Base-by-base conservation (phyloP, 92 coral and sea anemone species). In the Porites divaricata region DNA sequence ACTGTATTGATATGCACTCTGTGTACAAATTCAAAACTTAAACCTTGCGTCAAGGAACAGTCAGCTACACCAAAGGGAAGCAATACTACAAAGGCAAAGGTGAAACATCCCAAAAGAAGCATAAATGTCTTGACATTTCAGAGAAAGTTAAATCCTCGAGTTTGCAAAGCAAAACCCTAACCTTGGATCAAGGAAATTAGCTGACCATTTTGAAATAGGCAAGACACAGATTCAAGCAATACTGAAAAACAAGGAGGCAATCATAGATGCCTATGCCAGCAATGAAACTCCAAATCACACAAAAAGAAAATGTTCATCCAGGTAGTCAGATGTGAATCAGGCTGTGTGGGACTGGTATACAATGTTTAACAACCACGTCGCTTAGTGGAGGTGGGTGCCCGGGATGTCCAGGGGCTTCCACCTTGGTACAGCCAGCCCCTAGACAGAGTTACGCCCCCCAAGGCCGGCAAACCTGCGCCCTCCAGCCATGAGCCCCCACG, bases 301-400 rank as follows among this genome's bases (percentile, higher is more conserved):
- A 63, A 86, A 86, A 75, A 69, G 59, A 77, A 70, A 58, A 26
- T 65, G 85, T 56, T 28, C 65, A 64, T 63, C 85, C 48, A 86
- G 71, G 72, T 78, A 70, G 1, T 78, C 80, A 35, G 86, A 81
- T 14, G 82, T 87, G 81, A 87, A 87, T 75, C 59, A 75, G 63
- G 87, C 71, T 67, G 19, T 67, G 20, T 75, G 91, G 87, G 63
- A 81, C 68, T 87, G 91, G 87, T 87, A 87, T 66, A 65, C 70
- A 15, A 56, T 64, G 90, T 87, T n/a, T n/a, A n/a, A n/a, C n/a
- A n/a, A n/a, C n/a, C n/a, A n/a, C n/a, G n/a, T n/a, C n/a, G n/a
- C n/a, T n/a, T n/a, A n/a, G n/a, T n/a, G n/a, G n/a, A n/a, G n/a
- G n/a, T n/a, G n/a, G n/a, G n/a, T n/a, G n/a, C n/a, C n/a, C n/a